Percentiles rank a stretch among this genome's conserved stretches.
These are phyloP conservation scores for Dasysyrphus tricinctus DNA, from an alignment of 2,888 invertebrate genomes.

Conservation along the genomic window DNA sequence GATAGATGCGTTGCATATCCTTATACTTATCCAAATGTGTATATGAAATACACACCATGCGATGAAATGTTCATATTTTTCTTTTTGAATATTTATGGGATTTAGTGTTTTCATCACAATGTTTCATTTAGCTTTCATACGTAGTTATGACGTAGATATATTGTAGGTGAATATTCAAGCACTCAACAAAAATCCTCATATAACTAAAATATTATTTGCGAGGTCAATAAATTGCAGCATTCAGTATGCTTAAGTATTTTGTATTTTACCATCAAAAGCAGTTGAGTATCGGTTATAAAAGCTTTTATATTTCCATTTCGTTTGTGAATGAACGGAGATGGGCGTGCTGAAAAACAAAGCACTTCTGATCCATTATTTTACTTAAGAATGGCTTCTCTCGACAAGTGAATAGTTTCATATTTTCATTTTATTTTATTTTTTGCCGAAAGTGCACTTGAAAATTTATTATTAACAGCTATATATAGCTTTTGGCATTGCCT, in stretches of 20 bases:
- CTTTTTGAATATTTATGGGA: neutral
- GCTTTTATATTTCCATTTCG: constrained; percentile 27
- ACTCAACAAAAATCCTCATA: neutral
- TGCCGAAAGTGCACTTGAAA: neutral
- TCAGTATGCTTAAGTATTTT: constrained; percentile 1
- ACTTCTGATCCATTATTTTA: constrained; percentile 18
- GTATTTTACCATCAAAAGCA: neutral
- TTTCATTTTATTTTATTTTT: neutral
- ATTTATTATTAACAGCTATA: neutral
- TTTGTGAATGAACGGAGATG: neutral
- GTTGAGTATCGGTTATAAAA: neutral
- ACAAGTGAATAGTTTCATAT: constrained; percentile 9
- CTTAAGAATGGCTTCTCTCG: neutral
- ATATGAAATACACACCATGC: too few relatives aligned
- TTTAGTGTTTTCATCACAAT: neutral
- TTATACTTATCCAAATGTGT: too few relatives aligned
- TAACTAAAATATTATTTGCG: neutral
- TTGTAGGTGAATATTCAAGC: neutral
- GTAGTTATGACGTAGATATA: neutral
- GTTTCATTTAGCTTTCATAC: neutral
- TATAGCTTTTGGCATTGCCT: neutral
- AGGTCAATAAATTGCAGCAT: constrained; percentile 20
- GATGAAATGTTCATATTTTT: too few relatives aligned
- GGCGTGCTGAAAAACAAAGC: neutral
- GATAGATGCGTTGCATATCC: too few relatives aligned